Conservation (phyloP, 2,113 vertebrate genomes). For the Ptilonorhynchus violaceus region DNA sequence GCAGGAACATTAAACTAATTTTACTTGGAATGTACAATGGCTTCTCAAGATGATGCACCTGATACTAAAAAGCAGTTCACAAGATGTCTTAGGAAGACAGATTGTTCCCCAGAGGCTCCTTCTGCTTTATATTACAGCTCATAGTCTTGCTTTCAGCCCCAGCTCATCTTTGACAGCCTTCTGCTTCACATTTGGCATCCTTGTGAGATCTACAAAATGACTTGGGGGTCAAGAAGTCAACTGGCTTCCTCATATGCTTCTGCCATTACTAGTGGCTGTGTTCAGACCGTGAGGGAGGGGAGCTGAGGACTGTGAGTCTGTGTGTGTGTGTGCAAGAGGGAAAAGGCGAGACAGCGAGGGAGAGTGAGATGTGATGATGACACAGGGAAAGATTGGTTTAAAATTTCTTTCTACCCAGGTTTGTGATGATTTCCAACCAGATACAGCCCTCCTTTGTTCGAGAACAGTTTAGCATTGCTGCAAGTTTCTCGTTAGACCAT, state of each 20-base stretch:
- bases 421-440: slow-evolving; percentile 44
- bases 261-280: slow-evolving; percentile 67
- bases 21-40: slow-evolving; percentile 92
- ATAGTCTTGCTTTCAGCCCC: slow-evolving; percentile 73
- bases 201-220: slow-evolving; percentile 80
- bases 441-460: slow-evolving; percentile 52
- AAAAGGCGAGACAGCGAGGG: neutral
- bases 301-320: neutral
- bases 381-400: slow-evolving; percentile 50
- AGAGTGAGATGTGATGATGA: neutral
- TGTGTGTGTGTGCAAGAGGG: neutral
- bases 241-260: slow-evolving; percentile 81
- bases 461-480: slow-evolving; percentile 8
- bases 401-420: slow-evolving; percentile 30
- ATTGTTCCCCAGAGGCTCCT: slow-evolving; percentile 85
- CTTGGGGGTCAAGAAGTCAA: slow-evolving; percentile 75
- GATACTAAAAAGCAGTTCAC: slow-evolving; percentile 95
- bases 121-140: slow-evolving; percentile 81
- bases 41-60: slow-evolving; percentile 99
- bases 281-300: neutral
- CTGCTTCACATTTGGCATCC: slow-evolving; percentile 84
- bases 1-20: slow-evolving; percentile 94
- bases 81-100: slow-evolving; percentile 81
- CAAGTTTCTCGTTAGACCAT: slow-evolving; percentile 50
- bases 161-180: slow-evolving; percentile 80